A percentile compares a stretch with the other conserved stretches of the same genome.
phyloP scores from a whole-genome alignment of 2,113 vertebrate species.

The Salminus brasiliensis region DNA sequence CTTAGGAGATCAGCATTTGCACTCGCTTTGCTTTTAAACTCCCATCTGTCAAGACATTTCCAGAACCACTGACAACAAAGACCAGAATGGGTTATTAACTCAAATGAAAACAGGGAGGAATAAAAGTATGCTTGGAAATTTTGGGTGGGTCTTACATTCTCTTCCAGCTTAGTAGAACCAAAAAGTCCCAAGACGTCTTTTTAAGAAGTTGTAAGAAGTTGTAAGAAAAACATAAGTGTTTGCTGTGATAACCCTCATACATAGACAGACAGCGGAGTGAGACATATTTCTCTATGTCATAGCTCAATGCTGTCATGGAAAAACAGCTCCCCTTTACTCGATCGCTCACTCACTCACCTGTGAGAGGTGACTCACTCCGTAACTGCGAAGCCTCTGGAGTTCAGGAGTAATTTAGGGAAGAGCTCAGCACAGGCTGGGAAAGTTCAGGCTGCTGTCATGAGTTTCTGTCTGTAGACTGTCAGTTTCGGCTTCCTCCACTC shows the following conservation, averaged over 20 bases:
- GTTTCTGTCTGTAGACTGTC: slow-evolving; percentile 37
- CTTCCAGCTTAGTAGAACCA: background rate
- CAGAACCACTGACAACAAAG: background rate
- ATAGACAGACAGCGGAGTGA: background rate
- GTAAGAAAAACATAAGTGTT: background rate
- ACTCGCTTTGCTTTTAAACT: background rate
- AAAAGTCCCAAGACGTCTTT: background rate
- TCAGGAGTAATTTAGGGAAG: background rate
- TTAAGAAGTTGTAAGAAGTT: background rate
- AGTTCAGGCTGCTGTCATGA: background rate
- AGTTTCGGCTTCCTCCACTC: slow-evolving; percentile 34
- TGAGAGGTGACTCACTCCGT: slow-evolving; percentile 43
- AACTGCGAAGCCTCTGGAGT: background rate
- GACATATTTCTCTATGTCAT: slow-evolving; percentile 11
- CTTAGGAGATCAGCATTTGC: slow-evolving; percentile 57
- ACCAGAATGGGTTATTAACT: background rate
- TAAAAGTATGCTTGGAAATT: background rate
- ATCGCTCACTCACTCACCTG: slow-evolving; percentile 3
- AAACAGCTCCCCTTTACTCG: slow-evolving; percentile 9
- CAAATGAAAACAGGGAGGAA: too few species aligned
- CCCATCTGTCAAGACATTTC: background rate
- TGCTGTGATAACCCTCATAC: background rate
- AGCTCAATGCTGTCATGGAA: slow-evolving; percentile 32
- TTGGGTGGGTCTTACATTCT: background rate
- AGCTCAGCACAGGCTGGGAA: slow-evolving; percentile 27